These are phyloP conservation scores for Spilarctia lutea DNA, from an alignment of 2,888 invertebrate genomes.

Conservation along the genomic window DNA sequence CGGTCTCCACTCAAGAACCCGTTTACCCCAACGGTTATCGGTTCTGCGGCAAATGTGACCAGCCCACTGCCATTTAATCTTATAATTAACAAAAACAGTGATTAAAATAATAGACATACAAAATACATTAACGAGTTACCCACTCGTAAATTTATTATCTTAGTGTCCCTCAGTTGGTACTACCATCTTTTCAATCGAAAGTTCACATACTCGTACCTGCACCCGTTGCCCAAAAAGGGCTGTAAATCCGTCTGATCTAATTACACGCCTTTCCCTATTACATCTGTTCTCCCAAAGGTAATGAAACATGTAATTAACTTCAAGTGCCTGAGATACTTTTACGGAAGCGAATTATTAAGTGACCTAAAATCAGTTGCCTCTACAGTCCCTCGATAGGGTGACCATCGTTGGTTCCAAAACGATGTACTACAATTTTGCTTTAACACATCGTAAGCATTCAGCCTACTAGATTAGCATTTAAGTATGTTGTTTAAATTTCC, in stretches of 20 bases:
- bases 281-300: constrained; percentile 1
- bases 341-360: constrained; percentile 8
- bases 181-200: not conserved
- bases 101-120: no score
- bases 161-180: not conserved
- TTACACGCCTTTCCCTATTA: not conserved
- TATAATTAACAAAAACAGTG: no score
- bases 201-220: not conserved
- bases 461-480: not conserved
- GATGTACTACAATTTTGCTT: not conserved
- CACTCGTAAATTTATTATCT: no score
- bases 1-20: no score
- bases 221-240: not conserved
- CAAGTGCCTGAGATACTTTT: not conserved
- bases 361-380: not conserved
- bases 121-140: no score
- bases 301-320: constrained; percentile 8
- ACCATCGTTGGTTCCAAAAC: not conserved
- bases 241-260: not conserved
- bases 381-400: not conserved
- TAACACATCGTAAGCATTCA: not conserved
- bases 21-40: no score
- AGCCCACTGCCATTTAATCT: no score
- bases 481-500: not conserved
- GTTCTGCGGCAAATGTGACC: no score